Percentiles rank a stretch among this genome's conserved stretches.
Evolutionary conservation across 2,113 vertebrate species (phyloP).

Genomic region (Pithys albifrons): DNA sequence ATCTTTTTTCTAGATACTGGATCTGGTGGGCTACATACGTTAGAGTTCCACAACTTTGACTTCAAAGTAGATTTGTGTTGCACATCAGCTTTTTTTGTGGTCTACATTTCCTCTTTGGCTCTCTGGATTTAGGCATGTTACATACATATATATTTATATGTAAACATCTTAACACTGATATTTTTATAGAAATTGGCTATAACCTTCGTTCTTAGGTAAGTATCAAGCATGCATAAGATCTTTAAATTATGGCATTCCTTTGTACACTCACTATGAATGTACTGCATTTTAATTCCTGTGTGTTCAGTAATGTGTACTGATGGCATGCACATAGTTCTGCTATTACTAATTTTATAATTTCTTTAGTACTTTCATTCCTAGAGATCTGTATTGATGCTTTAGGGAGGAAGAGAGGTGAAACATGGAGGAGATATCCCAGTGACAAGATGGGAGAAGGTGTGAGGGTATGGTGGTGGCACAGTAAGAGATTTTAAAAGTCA

Average conservation of each 20-base stretch:
- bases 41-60: background rate
- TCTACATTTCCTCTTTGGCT: background rate
- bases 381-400: background rate
- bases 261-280: background rate
- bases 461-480: background rate
- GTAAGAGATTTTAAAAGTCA: background rate
- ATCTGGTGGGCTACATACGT: background rate
- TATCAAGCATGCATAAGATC: background rate
- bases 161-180: background rate
- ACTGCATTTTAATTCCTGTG: background rate
- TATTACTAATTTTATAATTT: background rate
- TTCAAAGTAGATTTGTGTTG: background rate
- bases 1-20: background rate
- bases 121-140: background rate
- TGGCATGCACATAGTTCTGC: too few relatives aligned
- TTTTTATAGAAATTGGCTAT: background rate
- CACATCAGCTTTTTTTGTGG: background rate
- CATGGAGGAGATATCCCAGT: background rate
- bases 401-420: background rate
- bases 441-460: background rate
- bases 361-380: background rate
- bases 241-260: background rate
- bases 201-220: background rate
- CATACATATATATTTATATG: background rate
- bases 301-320: background rate